A percentile compares a stretch with the other conserved stretches of the same genome.
These are phyloP conservation scores for Acrobasis repandana DNA, from an alignment of 2,888 invertebrate species.

Conservation along the genomic window DNA sequence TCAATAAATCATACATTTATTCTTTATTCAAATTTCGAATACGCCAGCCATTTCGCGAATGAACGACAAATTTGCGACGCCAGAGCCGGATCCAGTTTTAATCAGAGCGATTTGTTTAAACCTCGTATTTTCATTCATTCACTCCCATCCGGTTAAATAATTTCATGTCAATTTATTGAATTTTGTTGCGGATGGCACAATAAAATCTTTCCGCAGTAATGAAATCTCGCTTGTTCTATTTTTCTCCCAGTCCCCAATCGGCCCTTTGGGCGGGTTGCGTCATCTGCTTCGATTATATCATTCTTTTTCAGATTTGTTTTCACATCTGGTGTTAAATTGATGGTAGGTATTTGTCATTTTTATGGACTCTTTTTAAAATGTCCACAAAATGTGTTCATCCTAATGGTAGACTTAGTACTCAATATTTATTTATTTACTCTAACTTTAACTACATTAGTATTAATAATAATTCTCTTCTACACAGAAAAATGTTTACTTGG, in stretches of 20 bases:
- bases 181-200: slow-evolving; percentile 29
- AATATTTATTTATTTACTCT: too few species aligned
- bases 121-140: slow-evolving; percentile 25
- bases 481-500: too few species aligned
- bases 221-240: slow-evolving; percentile 29
- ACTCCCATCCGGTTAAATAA: slow-evolving; percentile 27
- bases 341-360: slow-evolving; percentile 4
- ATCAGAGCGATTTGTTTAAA: slow-evolving; percentile 29
- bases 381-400: neutral
- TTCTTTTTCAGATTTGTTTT: slow-evolving; percentile 11
- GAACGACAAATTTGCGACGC: slow-evolving; percentile 19
- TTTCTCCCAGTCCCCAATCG: slow-evolving; percentile 24
- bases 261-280: slow-evolving; percentile 25
- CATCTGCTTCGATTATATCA: slow-evolving; percentile 27
- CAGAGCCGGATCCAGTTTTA: slow-evolving; percentile 22
- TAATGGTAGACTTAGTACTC: too few species aligned
- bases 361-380: neutral
- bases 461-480: too few species aligned
- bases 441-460: too few species aligned
- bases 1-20: slow-evolving; percentile 18
- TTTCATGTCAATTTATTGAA: slow-evolving; percentile 29
- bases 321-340: slow-evolving; percentile 22
- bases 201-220: slow-evolving; percentile 28
- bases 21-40: slow-evolving; percentile 20
- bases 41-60: slow-evolving; percentile 19